Conservation (phyloP, 2,113 vertebrate species). For the Heterotis niloticus region DNA sequence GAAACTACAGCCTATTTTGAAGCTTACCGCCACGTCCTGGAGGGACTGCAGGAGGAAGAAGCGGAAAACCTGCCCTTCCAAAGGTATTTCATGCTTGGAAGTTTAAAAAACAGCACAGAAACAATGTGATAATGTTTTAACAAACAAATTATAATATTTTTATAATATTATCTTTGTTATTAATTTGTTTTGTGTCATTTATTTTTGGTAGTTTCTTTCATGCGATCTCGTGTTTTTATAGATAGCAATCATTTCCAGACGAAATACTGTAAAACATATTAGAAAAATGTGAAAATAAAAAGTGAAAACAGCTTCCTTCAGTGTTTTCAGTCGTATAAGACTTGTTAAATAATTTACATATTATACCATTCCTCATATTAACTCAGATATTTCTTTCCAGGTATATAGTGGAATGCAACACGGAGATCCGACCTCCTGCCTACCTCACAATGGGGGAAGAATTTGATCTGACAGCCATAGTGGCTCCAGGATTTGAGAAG, state of each 20-base stretch:
- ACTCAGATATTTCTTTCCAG: slow-evolving; percentile 40
- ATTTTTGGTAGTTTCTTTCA: neutral
- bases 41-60: slow-evolving; percentile 76
- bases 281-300: neutral
- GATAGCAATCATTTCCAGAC: neutral
- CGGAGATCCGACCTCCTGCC: slow-evolving; percentile 63
- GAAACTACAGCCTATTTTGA: slow-evolving; percentile 93
- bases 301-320: no score
- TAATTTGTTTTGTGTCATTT: no score
- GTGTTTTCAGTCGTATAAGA: no score
- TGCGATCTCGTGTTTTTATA: no score
- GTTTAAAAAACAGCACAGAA: neutral
- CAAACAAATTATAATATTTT: neutral
- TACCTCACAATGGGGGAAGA: slow-evolving; percentile 61
- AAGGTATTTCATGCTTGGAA: slow-evolving; percentile 55
- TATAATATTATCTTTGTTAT: no score
- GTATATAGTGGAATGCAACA: slow-evolving; percentile 82
- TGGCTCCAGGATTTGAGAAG: slow-evolving; percentile 30
- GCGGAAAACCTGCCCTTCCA: slow-evolving; percentile 82
- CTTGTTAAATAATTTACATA: neutral
- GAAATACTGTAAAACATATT: neutral
- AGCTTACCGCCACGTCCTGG: slow-evolving; percentile 84
- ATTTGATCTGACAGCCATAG: slow-evolving; percentile 67
- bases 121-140: neutral
- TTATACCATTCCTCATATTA: neutral